Percentiles rank a stretch among this genome's conserved stretches.
phyloP scores from a whole-genome alignment of 1,140 invertebrate genomes.

The Lycorma delicatula region DNA sequence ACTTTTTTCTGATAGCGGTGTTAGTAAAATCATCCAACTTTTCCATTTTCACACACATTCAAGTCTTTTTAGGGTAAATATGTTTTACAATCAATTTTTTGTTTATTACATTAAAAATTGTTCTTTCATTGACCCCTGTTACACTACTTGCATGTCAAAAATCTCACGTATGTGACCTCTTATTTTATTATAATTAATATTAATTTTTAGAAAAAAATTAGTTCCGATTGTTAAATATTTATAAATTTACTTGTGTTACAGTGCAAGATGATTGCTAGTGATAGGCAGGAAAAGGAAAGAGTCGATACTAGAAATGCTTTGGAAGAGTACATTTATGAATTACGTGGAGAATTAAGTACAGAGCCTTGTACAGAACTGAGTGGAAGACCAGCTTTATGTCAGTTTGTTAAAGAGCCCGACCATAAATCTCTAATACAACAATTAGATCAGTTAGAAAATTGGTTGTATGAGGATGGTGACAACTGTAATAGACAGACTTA shows the following conservation, averaged over 20 bases:
- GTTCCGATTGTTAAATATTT: too few species aligned
- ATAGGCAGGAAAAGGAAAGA: constrained; percentile 88
- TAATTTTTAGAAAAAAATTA: too few species aligned
- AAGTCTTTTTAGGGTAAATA: too few species aligned
- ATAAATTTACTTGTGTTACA: constrained; percentile 35
- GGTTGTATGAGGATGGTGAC: constrained; percentile 93
- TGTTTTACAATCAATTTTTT: too few species aligned
- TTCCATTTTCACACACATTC: too few species aligned
- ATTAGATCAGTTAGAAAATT: constrained; percentile 83
- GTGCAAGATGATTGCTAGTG: constrained; percentile 78
- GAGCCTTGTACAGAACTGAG: constrained; percentile 34
- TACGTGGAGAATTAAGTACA: constrained; percentile 71
- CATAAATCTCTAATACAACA: constrained; percentile 48
- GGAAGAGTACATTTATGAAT: constrained; percentile 97
- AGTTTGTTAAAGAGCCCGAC: constrained; percentile 63
- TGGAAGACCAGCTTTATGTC: constrained; percentile 52
- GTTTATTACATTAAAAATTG: too few species aligned
- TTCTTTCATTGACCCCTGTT: too few species aligned
- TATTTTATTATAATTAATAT: too few species aligned
- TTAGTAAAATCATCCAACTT: too few species aligned
- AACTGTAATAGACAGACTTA: constrained; percentile 83
- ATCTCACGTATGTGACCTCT: too few species aligned
- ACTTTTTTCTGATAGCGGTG: too few species aligned
- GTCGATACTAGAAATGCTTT: constrained; percentile 92
- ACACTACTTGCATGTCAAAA: too few species aligned